Conservation (phyloP, 1,140 invertebrate genomes). For the Thaumetopoea pityocampa region DNA sequence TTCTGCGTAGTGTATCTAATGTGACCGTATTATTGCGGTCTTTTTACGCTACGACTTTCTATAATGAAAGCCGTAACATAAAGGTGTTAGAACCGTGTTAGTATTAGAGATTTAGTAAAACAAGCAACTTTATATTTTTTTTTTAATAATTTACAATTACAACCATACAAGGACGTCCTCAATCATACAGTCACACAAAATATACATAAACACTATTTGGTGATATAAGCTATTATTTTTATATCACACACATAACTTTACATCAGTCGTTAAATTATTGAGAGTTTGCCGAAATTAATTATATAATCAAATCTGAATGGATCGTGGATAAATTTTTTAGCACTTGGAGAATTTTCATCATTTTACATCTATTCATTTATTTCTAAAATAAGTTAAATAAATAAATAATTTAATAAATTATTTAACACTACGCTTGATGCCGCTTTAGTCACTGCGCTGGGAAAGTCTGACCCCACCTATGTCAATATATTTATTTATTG, state of each 20-base stretch:
- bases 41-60: constrained; percentile 21
- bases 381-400: constrained; percentile 58
- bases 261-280: constrained; percentile 69
- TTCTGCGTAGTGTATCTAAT: constrained; percentile 33
- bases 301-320: no score
- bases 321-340: constrained; percentile 9
- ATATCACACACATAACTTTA: constrained; percentile 66
- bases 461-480: constrained; percentile 33
- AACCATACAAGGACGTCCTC: constrained; percentile 73
- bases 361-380: constrained; percentile 26
- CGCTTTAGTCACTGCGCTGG: constrained; percentile 38
- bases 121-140: constrained; percentile 34
- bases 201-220: constrained; percentile 59
- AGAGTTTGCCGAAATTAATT: constrained; percentile 51
- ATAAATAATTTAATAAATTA: constrained; percentile 73
- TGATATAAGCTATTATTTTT: constrained; percentile 59
- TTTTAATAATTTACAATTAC: constrained; percentile 66
- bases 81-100: constrained; percentile 2
- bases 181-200: constrained; percentile 65
- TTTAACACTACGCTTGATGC: constrained; percentile 31
- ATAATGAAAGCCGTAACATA: no score
- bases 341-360: no score
- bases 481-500: constrained; percentile 20
- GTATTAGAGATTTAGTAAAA: constrained; percentile 28
- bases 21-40: constrained; percentile 37